Evolutionary conservation across 1,140 invertebrate genomes (phyloP).

Genomic region (Amyelois transitella): DNA sequence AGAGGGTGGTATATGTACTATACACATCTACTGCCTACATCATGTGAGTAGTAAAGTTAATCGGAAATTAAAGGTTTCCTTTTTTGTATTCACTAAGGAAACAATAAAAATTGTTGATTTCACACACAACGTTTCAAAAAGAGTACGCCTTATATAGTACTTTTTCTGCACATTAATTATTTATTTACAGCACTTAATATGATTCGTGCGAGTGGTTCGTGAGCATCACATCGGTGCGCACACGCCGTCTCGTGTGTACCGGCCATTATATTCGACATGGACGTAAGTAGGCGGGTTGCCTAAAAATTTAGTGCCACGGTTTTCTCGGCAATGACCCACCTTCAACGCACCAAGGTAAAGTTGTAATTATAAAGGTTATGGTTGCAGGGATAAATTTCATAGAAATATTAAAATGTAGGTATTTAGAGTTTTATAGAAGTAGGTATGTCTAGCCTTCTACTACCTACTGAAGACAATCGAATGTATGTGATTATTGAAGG

Average conservation of each 20-base stretch:
- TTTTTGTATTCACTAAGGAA: no score
- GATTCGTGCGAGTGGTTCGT: conserved; percentile 34
- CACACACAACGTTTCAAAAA: no score
- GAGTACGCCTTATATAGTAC: not conserved
- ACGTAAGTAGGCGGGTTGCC: conserved; percentile 1
- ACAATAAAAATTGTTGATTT: no score
- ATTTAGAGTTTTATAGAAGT: no score
- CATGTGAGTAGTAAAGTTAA: no score
- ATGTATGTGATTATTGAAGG: no score
- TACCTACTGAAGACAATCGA: no score
- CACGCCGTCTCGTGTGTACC: conserved; percentile 23
- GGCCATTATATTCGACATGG: conserved; percentile 21
- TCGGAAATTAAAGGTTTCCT: no score
- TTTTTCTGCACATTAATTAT: not conserved
- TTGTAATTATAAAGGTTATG: not conserved
- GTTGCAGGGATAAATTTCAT: not conserved
- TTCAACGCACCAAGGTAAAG: not conserved
- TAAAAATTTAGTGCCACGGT: conserved; percentile 12
- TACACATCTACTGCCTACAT: no score
- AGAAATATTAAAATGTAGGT: no score
- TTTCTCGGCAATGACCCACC: conserved; percentile 6
- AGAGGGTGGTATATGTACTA: no score
- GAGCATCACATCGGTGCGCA: conserved; percentile 29
- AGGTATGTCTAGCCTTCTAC: no score
- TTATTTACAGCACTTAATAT: not conserved